Conservation (phyloP, 2,888 invertebrate species). For the Dryomyza anilis region DNA sequence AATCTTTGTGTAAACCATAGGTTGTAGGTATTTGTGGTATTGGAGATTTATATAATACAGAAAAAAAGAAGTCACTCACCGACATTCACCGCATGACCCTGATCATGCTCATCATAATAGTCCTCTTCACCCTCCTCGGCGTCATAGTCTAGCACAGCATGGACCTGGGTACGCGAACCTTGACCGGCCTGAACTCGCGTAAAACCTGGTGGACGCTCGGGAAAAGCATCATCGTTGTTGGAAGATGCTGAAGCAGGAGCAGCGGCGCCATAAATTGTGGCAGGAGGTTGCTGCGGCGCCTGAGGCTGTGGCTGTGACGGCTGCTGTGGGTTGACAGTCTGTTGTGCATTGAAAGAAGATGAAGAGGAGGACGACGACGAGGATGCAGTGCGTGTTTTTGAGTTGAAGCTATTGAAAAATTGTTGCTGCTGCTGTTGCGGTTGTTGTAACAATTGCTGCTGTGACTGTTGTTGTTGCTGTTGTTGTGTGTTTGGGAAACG, state of each 20-base stretch:
- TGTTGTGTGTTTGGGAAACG: conserved; percentile 38
- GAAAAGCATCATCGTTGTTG: conserved; percentile 52
- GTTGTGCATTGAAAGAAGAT: conserved; percentile 39
- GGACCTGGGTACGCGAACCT: conserved; percentile 63
- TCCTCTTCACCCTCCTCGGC: conserved; percentile 59
- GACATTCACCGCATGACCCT: conserved; percentile 41
- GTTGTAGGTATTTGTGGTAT: too few relatives aligned
- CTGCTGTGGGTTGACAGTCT: conserved; percentile 31
- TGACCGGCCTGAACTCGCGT: conserved; percentile 68
- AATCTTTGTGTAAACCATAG: too few relatives aligned
- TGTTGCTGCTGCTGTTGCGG: conserved; percentile 38
- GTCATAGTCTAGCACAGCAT: conserved; percentile 61
- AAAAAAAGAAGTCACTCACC: conserved; percentile 38
- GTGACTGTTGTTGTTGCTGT: conserved; percentile 31
- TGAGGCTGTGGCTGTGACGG: conserved; percentile 33
- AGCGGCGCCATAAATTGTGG: conserved; percentile 42
- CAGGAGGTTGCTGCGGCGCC: conserved; percentile 38
- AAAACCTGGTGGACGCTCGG: conserved; percentile 68
- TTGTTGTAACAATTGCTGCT: conserved; percentile 33
- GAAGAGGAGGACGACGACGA: conserved; percentile 45
- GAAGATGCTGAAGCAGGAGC: conserved; percentile 26
- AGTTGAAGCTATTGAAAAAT: conserved; percentile 51
- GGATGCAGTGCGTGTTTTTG: conserved; percentile 40
- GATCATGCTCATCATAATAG: conserved; percentile 53
- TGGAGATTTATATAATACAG: too few relatives aligned